Percentiles rank a stretch among this genome's conserved stretches.
Evolutionary conservation across 2,797 vertebrate genomes (phyloP).

Genomic region (Chanos chanos): DNA sequence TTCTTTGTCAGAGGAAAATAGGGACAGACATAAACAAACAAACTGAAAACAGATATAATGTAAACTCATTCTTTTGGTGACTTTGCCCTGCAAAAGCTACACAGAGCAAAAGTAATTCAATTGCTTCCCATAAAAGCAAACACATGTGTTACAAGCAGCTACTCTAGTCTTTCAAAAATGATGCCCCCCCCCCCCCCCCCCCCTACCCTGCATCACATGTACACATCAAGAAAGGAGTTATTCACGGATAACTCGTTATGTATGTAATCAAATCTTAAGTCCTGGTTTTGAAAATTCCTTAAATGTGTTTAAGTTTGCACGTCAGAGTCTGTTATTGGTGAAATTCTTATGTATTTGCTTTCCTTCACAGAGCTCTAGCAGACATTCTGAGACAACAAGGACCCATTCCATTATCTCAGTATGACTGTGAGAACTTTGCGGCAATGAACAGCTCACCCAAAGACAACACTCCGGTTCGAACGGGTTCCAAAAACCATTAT

Average conservation of each 20-base stretch:
- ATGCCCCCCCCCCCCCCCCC: no score
- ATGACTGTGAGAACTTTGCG: constrained; percentile 96
- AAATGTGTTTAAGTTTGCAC: not conserved
- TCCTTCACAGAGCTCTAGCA: constrained; percentile 84
- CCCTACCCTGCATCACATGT: no score
- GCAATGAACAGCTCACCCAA: constrained; percentile 93
- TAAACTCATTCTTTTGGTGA: constrained; percentile 38
- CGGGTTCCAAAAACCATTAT: constrained; percentile 94
- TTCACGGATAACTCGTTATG: no score
- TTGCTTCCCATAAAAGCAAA: constrained; percentile 46
- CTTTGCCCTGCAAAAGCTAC: constrained; percentile 51
- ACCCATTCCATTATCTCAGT: constrained; percentile 96
- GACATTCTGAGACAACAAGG: constrained; percentile 98
- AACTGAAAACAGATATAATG: constrained; percentile 12
- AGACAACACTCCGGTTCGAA: constrained; percentile 91
- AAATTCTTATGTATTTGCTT: not conserved
- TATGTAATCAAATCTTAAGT: no score
- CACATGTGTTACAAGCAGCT: constrained; percentile 44
- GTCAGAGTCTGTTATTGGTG: not conserved
- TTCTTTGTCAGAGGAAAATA: no score
- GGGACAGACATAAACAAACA: no score
- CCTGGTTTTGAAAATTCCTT: no score
- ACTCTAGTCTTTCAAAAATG: constrained; percentile 59
- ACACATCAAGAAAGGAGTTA: no score
- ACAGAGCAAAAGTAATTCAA: constrained; percentile 51